Conservation (phyloP, 2,888 invertebrate species). For the Sesia apiformis region DNA sequence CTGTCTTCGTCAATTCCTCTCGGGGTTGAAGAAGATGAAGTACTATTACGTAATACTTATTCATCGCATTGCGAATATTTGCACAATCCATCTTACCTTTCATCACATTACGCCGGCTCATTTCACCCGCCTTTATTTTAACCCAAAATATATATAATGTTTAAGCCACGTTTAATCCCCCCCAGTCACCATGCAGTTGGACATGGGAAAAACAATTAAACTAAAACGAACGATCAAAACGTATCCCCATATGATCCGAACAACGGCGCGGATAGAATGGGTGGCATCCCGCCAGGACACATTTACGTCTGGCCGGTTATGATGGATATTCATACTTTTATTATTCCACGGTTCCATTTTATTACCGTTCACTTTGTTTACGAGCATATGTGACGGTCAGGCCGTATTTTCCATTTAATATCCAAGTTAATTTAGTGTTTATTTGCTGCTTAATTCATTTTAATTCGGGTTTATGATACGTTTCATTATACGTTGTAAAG, state of each 20-base stretch:
- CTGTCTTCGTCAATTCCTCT: too few species aligned
- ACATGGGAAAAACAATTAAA: slow-evolving; percentile 20
- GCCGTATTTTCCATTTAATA: not conserved
- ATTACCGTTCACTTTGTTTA: not conserved
- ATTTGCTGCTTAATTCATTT: too few species aligned
- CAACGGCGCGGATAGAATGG: slow-evolving; percentile 26
- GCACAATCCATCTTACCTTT: not conserved
- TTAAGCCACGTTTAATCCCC: not conserved
- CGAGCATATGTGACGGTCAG: not conserved
- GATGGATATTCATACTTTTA: slow-evolving; percentile 58
- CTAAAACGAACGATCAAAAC: slow-evolving; percentile 24
- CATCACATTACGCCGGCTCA: not conserved
- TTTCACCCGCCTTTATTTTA: not conserved
- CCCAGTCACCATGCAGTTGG: not conserved
- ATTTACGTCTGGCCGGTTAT: slow-evolving; percentile 47
- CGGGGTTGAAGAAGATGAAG: too few species aligned
- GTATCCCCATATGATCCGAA: slow-evolving; percentile 23
- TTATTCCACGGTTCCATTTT: slow-evolving; percentile 16
- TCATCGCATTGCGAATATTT: not conserved
- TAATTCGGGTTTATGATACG: too few species aligned
- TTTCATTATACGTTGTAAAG: too few species aligned
- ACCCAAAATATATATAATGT: not conserved
- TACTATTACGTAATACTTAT: too few species aligned
- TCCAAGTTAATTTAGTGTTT: not conserved
- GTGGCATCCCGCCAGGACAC: slow-evolving; percentile 43